Conservation (phyloP, 1,140 invertebrate species). For the Drosophila elegans region DNA sequence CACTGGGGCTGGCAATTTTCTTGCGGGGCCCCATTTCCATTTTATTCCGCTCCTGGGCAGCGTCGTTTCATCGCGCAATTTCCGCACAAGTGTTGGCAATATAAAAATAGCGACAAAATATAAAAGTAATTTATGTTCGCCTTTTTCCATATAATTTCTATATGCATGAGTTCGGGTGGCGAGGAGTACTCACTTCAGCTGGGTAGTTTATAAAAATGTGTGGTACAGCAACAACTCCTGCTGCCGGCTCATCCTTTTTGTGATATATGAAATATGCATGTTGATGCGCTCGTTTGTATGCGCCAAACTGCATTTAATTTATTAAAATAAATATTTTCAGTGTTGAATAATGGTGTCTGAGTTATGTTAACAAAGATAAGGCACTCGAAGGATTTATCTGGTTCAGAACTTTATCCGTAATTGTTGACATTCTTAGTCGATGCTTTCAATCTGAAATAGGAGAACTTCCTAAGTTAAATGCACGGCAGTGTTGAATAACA, state of each 20-base stretch:
- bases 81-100: conserved; percentile 83
- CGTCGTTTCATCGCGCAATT: conserved; percentile 78
- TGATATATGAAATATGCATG: conserved; percentile 73
- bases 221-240: conserved; percentile 7
- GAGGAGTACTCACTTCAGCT: conserved; percentile 4
- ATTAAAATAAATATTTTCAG: conserved; percentile 70
- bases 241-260: conserved; percentile 23
- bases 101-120: conserved; percentile 83
- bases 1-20: conserved; percentile 64
- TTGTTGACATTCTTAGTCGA: neutral
- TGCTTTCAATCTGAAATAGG: neutral
- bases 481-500: neutral
- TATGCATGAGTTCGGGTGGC: conserved; percentile 34
- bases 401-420: conserved; percentile 4
- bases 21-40: conserved; percentile 51
- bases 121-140: conserved; percentile 82
- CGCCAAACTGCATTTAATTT: conserved; percentile 76
- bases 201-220: conserved; percentile 64
- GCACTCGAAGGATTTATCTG: neutral
- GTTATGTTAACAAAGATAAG: conserved; percentile 12
- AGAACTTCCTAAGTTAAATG: neutral
- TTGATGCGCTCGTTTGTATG: conserved; percentile 77
- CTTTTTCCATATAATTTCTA: conserved; percentile 76
- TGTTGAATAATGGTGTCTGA: conserved; percentile 25
- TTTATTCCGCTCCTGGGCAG: conserved; percentile 50